Evolutionary conservation across 1,140 invertebrate species (phyloP), one percentile per base, ranked within the genome.

Genomic region (Pseudomyrmex flavicornis): DNA sequence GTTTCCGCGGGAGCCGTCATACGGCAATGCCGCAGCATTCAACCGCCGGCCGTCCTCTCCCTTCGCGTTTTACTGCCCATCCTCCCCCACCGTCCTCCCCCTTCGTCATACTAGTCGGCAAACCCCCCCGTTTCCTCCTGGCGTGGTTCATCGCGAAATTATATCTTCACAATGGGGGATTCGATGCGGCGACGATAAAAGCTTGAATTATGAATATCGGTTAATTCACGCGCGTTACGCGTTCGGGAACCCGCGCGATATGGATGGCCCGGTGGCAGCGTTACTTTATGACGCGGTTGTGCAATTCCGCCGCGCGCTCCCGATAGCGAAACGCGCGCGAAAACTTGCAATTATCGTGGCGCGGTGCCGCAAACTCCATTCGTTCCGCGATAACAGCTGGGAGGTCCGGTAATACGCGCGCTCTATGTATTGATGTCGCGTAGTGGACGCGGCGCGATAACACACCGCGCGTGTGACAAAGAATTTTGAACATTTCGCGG

Each of bases 181-280:
- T 87, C 86, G 77, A 68, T 56, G 73, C 56, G 86, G 84, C 86
- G 72, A 85, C 26, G 91, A 92, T 93, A 92, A 93, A 93, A 91
- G 83, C 89, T 87, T 91, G 90, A 92, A 92, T 91, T 92, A 93
- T 92, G 92, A 92, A 91, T 92, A 92, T 80, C 88, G 82, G 84
- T 88, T 90, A 89, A 92, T 92, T 91, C 89, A 88, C 85, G 35
- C 35, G 35, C 35, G 85, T 86, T 46, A 10, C 54, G 35, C 68
- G 68, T 87, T 62, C 69, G 59, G 44, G 79, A 5, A 13, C 58
- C 22, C 35, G 35, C 35, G 58, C 83, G 76, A 70, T 72, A 50
- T 22, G 65, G 58, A 56, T 77, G 44, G 17, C 20, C 22, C 26
- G 48, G 62, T 62, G n/a, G 15, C 9, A 44, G 56, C 46, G 44